A percentile compares a stretch with the other conserved stretches of the same genome.
These are phyloP conservation scores for Drosophila littoralis DNA, from an alignment of 1,140 invertebrate species.

Conservation along the genomic window DNA sequence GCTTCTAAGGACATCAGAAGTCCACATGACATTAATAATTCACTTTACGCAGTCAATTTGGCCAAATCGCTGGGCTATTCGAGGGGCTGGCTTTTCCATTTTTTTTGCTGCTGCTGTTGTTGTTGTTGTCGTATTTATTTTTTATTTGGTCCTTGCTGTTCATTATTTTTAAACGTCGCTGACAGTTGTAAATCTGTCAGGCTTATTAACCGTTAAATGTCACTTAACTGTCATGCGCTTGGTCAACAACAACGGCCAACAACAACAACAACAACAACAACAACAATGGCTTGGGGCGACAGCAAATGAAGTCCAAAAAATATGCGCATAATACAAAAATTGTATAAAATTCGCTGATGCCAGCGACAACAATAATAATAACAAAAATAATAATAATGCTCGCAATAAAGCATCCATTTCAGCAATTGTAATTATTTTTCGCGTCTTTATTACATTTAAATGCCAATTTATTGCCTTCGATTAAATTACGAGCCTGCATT, in stretches of 20 bases:
- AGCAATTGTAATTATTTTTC: slow-evolving; percentile 74
- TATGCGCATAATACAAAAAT: slow-evolving; percentile 79
- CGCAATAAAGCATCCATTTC: slow-evolving; percentile 49
- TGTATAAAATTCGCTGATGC: slow-evolving; percentile 53
- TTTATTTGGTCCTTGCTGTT: slow-evolving; percentile 57
- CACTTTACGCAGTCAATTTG: slow-evolving; percentile 81
- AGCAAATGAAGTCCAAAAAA: slow-evolving; percentile 59
- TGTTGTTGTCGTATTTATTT: slow-evolving; percentile 10
- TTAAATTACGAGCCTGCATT: slow-evolving; percentile 67
- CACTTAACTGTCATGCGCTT: slow-evolving; percentile 77
- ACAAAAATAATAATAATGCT: slow-evolving; percentile 48
- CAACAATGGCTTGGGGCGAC: not conserved
- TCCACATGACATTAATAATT: slow-evolving; percentile 80
- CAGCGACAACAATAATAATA: slow-evolving; percentile 50
- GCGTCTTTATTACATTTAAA: slow-evolving; percentile 82
- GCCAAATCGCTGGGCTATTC: slow-evolving; percentile 74
- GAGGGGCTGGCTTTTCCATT: not conserved
- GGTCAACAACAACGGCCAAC: slow-evolving; percentile 39
- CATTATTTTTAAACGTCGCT: slow-evolving; percentile 79
- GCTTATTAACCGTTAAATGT: slow-evolving; percentile 83
- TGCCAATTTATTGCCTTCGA: slow-evolving; percentile 82
- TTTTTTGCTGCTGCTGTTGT: slow-evolving; percentile 13
- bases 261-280: slow-evolving; percentile 41
- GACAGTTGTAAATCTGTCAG: slow-evolving; percentile 83
- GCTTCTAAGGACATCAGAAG: slow-evolving; percentile 7